phyloP scores from a whole-genome alignment of 2,113 vertebrate species.

The Budorcas taxicolor region DNA sequence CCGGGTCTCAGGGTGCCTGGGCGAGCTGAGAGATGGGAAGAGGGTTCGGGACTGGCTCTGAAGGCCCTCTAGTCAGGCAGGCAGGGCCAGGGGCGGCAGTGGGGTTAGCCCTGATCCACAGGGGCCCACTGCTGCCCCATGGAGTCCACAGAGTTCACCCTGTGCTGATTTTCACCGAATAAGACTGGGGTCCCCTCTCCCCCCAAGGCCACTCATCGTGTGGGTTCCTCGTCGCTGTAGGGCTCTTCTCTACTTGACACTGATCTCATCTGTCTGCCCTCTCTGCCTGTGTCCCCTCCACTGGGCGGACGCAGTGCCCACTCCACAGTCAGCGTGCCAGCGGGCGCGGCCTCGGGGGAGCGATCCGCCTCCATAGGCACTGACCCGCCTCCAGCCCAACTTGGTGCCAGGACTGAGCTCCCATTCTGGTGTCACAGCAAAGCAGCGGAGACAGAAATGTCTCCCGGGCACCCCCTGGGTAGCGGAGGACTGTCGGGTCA shows the following conservation, averaged over 20 bases:
- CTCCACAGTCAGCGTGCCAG: accelerated
- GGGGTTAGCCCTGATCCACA: background rate
- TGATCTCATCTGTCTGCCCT: background rate
- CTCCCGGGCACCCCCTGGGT: accelerated
- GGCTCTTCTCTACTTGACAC: background rate
- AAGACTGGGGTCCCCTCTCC: background rate
- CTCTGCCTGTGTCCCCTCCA: background rate
- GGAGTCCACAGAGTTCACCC: background rate
- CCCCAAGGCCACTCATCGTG: background rate
- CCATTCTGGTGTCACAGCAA: background rate
- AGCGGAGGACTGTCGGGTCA: background rate
- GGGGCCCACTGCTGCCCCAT: background rate
- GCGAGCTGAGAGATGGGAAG: background rate
- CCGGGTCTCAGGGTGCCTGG: background rate
- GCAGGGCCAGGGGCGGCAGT: too few relatives aligned
- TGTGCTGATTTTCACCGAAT: background rate
- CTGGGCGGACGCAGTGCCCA: background rate
- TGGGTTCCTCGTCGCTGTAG: background rate
- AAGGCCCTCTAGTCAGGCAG: background rate
- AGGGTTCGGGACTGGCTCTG: background rate
- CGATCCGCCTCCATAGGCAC: background rate
- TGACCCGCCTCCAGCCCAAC: background rate
- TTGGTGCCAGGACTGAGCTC: background rate
- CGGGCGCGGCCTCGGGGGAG: accelerated
- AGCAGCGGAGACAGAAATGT: background rate